Evolutionary conservation across 2,797 vertebrate genomes (phyloP).

Genomic region (Rhinophrynus dorsalis): DNA sequence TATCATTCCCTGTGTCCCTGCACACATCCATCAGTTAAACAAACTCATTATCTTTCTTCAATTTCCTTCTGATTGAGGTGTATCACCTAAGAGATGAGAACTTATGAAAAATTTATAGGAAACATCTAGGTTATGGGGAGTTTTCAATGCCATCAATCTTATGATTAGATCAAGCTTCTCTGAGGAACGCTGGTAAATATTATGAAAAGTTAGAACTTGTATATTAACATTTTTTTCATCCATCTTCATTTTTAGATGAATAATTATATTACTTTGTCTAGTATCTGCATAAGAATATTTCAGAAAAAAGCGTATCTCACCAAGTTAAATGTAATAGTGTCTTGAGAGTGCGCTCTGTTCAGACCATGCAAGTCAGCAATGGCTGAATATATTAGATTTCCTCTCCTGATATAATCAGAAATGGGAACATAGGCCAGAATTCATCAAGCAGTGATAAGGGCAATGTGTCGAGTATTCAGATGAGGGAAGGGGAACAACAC

Average conservation of each 20-base stretch:
- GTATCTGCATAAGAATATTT: too few species aligned
- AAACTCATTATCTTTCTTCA: slow-evolving; percentile 28
- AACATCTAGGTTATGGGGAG: slow-evolving; percentile 6
- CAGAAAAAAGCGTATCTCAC: too few species aligned
- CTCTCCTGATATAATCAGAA: too few species aligned
- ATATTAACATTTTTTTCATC: slow-evolving; percentile 20
- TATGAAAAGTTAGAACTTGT: slow-evolving; percentile 12
- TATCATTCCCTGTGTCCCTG: background rate
- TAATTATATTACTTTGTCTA: too few species aligned
- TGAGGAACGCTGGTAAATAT: slow-evolving; percentile 11
- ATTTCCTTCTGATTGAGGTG: slow-evolving; percentile 30
- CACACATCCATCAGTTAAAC: background rate
- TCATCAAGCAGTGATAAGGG: too few species aligned
- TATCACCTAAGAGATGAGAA: slow-evolving; percentile 26
- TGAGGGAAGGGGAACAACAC: too few species aligned
- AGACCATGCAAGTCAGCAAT: too few species aligned
- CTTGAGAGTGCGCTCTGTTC: too few species aligned
- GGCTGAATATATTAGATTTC: too few species aligned
- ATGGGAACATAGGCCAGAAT: too few species aligned
- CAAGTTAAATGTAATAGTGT: too few species aligned
- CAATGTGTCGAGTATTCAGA: too few species aligned
- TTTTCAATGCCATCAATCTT: slow-evolving; percentile 15
- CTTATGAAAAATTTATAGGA: slow-evolving; percentile 31
- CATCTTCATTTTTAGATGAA: slow-evolving; percentile 22
- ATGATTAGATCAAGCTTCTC: slow-evolving; percentile 20